A percentile compares a stretch with the other conserved stretches of the same genome.
phyloP scores from a whole-genome alignment of 2,113 vertebrate species.

The Entelurus aequoreus region DNA sequence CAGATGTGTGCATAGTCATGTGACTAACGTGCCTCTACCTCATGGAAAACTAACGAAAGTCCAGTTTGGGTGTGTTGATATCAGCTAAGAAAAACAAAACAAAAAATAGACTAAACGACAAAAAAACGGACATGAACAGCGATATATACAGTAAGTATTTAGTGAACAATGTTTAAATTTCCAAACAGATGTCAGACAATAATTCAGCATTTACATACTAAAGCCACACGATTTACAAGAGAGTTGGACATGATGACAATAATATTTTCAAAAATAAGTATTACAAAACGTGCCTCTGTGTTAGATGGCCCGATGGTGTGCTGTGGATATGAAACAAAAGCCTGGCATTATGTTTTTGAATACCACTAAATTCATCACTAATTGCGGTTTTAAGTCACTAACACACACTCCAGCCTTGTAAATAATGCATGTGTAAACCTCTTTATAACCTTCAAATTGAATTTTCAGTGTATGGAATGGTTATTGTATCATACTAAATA shows the following conservation, averaged over 20 bases:
- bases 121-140: conserved; percentile 8
- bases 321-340: too few relatives aligned
- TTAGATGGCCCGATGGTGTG: too few relatives aligned
- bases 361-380: too few relatives aligned
- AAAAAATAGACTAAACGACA: conserved; percentile 37
- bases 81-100: conserved; percentile 12
- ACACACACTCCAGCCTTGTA: conserved; percentile 56
- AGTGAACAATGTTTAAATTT: conserved; percentile 43
- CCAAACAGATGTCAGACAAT: conserved; percentile 3
- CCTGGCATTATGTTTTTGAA: too few relatives aligned
- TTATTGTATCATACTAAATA: conserved; percentile 53
- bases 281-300: too few relatives aligned
- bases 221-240: too few relatives aligned
- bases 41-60: conserved; percentile 21
- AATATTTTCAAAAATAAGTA: too few relatives aligned
- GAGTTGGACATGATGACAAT: too few relatives aligned
- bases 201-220: conserved; percentile 5
- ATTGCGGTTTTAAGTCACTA: conserved; percentile 1
- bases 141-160: conserved; percentile 18
- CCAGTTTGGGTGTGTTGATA: conserved; percentile 21
- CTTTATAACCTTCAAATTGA: conserved; percentile 49
- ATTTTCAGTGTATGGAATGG: conserved; percentile 55
- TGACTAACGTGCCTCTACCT: conserved; percentile 54
- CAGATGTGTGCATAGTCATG: conserved; percentile 13
- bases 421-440: conserved; percentile 69